Conservation (phyloP, 2,113 vertebrate genomes). For the Phyllostomus hastatus region DNA sequence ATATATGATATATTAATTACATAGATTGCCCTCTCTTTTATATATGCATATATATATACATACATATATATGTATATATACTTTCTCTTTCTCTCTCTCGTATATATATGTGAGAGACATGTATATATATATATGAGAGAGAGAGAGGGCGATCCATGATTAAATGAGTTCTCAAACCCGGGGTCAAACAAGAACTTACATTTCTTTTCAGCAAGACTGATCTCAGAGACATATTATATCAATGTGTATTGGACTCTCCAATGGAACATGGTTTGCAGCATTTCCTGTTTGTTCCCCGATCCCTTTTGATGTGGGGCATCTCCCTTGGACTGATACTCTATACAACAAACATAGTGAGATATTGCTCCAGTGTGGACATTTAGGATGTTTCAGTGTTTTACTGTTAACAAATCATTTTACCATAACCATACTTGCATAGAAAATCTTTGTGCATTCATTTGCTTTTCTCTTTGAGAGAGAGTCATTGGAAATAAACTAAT, state of each 20-base stretch:
- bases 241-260: background rate
- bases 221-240: background rate
- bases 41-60: too few relatives aligned
- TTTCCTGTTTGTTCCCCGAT: conserved; percentile 14
- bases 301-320: background rate
- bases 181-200: background rate
- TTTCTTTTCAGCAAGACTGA: conserved; percentile 14
- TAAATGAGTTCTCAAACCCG: background rate
- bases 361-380: conserved; percentile 45
- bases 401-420: background rate
- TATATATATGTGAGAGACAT: too few relatives aligned
- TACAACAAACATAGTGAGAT: background rate
- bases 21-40: too few relatives aligned
- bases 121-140: too few relatives aligned
- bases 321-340: background rate
- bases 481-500: conserved; percentile 1
- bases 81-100: too few relatives aligned
- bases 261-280: background rate
- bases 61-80: too few relatives aligned
- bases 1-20: too few relatives aligned
- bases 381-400: background rate
- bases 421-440: background rate
- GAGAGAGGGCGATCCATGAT: background rate
- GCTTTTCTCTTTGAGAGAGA: background rate
- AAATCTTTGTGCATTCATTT: background rate